Base-by-base conservation (phyloP, 2,113 vertebrate species). In the Poeciliopsis prolifica region DNA sequence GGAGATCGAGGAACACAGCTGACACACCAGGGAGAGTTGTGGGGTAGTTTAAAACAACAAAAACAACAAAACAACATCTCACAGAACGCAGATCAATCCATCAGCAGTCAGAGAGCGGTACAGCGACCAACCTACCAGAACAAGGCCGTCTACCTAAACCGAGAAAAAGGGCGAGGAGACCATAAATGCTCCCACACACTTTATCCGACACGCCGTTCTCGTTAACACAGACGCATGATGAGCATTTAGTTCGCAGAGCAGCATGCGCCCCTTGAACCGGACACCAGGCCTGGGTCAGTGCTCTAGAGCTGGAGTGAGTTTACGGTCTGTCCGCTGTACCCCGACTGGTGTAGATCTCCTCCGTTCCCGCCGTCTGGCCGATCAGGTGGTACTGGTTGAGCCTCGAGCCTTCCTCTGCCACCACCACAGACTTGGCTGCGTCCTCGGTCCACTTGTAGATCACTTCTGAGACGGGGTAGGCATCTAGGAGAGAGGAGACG, bases 351-450 rank as follows among this genome's bases (percentile, higher is more conserved):
- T 93, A 95, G 92, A 97, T 97, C 87, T 98, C 96, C 91, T 98
- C 96, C 0, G 96, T 97, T 70, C 96, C 96, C 0, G 97, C 97
- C 0, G 95, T 97, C 88, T 98, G 97, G 70, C 96, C 96, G 31
- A 97, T 96, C 87, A 99, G 92, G 76, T 99, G 97, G 62, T 99
- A 99, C 90, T 99, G 97, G 86, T 98, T 99, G 79, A 99, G 96
- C 8, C 97, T 93, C 10, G 97, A 99, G 19, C 97, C 97, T 0
- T 99, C 97, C 79, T 98, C 97, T 0, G 96, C 97, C 88, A 99
- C 98, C 70, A 96, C 97, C 88, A 99, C 97, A 0, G 97, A 99
- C 0, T 95, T 96, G 75, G 95, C 92, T 6, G 96, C 95, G 54
- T 87, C 96, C 1, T 96, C 93, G 26, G 96, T 97, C 98, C 97